Conservation (phyloP, 2,888 invertebrate species). For the Disparrhopalites patrizii region DNA sequence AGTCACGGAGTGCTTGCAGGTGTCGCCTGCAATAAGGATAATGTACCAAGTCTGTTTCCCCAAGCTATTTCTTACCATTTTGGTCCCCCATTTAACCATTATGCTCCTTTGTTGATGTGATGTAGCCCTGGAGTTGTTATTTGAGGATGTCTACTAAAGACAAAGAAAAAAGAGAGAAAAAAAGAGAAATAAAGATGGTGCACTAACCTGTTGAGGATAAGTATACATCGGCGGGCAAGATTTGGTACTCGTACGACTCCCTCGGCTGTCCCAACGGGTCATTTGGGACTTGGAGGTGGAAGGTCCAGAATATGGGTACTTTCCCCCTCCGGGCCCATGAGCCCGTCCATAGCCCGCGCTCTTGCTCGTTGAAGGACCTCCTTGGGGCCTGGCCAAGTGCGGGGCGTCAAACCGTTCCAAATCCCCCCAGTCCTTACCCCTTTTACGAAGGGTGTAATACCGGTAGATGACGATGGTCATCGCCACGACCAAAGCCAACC, state of each 20-base stretch:
- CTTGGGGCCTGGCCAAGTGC: constrained; percentile 15
- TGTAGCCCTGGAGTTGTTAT: no score
- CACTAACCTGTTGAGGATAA: constrained; percentile 46
- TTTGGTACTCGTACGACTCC: constrained; percentile 44
- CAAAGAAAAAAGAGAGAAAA: not conserved
- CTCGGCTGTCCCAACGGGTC: constrained; percentile 45
- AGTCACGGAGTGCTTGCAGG: not conserved
- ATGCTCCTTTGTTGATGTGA: no score
- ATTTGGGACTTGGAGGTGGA: constrained; percentile 19
- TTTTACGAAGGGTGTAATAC: constrained; percentile 60
- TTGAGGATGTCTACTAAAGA: not conserved
- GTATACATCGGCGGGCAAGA: constrained; percentile 47
- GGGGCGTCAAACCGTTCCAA: constrained; percentile 54
- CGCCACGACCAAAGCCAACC: constrained; percentile 62
- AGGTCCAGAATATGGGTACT: not conserved
- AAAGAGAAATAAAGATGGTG: not conserved
- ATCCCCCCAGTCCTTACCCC: constrained; percentile 62
- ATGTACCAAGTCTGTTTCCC: no score
- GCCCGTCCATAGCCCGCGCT: constrained; percentile 10
- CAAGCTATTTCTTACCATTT: no score
- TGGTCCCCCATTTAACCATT: no score
- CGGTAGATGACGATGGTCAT: constrained; percentile 65
- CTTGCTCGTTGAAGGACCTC: constrained; percentile 19
- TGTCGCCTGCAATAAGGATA: not conserved
- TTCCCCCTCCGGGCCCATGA: not conserved